Conservation (phyloP, 2,888 invertebrate genomes). For the Hypena proboscidalis region DNA sequence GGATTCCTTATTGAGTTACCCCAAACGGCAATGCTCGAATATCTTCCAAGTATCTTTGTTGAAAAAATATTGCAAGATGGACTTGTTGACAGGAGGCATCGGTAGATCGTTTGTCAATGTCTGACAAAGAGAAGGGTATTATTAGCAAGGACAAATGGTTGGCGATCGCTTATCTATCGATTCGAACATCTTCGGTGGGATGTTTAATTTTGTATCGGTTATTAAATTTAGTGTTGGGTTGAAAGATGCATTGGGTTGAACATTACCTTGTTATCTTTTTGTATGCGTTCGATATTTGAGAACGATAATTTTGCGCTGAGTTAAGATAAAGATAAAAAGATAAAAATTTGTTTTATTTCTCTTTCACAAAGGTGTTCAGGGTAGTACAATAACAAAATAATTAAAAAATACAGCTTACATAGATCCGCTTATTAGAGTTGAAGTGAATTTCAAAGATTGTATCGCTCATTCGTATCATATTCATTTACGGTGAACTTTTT, state of each 20-base stretch:
- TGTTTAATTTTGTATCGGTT: constrained; percentile 49
- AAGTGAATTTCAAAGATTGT: no score
- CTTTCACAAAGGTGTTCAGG: no score
- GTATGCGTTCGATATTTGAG: no score
- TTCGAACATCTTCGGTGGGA: constrained; percentile 48
- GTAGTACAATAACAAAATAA: no score
- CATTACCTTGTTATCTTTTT: no score
- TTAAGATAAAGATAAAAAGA: no score
- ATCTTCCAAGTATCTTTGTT: constrained; percentile 24
- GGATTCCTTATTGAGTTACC: constrained; percentile 13
- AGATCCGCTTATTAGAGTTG: no score
- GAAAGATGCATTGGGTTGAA: constrained; percentile 5
- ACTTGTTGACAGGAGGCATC: constrained; percentile 62
- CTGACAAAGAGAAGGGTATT: constrained; percentile 50
- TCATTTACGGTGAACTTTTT: no score
- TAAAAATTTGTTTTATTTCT: no score
- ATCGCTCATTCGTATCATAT: no score
- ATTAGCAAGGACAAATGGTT: constrained; percentile 67
- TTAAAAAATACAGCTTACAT: no score
- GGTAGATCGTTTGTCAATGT: constrained; percentile 60
- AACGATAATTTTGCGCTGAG: no score
- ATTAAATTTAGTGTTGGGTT: constrained; percentile 30
- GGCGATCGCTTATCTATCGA: constrained; percentile 64
- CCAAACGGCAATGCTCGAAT: constrained; percentile 6
- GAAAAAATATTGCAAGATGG: constrained; percentile 53